Evolutionary conservation across 2,113 vertebrate species (phyloP), one percentile per base, ranked within the genome.

Genomic region (Chaetops frenatus): DNA sequence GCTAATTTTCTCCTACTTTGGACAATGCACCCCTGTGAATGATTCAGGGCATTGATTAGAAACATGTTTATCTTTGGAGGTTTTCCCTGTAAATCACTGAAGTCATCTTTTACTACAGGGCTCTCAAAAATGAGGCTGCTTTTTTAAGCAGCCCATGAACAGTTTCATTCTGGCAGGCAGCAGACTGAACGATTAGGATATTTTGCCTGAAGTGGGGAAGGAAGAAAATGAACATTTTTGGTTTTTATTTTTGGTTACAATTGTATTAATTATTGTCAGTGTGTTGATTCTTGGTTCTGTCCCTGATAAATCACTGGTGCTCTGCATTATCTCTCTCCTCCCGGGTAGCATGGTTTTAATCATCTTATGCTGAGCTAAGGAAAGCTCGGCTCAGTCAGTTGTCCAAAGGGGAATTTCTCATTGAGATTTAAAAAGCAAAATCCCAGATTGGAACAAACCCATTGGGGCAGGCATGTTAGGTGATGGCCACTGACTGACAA

Each of bases 341-440:
- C 83, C 1, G 69, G 89, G 88, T 92, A 94, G 93, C 79, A 81
- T 96, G 90, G 92, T 90, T 97, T 97, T 97, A 97, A 96, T 96
- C 95, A 95, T 96, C 93, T 97, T 96, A 95, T 10, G 58, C 95
- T 90, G 90, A 95, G 92, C 96, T 96, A 94, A 93, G 94, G 86
- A 92, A 92, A 96, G 94, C 94, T 97, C 15, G 1, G 94, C 96
- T 97, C 97, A 96, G 83, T 79, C 73, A 81, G 83, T 97, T 94
- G 94, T 96, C 95, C 87, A 61, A 96, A 80, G 81, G 82, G 76
- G 81, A 94, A 84, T 94, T 96, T 95, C 81, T 94, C 79, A n/a
- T 48, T 78, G 95, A 95, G 94, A 92, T 97, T 96, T 94, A 95
- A 84, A 96, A 94, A 87, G 73, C 90, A 88, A 95, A 97, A 96